Base-by-base conservation (phyloP, 2,888 invertebrate species). In the Scotopteryx bipunctaria region DNA sequence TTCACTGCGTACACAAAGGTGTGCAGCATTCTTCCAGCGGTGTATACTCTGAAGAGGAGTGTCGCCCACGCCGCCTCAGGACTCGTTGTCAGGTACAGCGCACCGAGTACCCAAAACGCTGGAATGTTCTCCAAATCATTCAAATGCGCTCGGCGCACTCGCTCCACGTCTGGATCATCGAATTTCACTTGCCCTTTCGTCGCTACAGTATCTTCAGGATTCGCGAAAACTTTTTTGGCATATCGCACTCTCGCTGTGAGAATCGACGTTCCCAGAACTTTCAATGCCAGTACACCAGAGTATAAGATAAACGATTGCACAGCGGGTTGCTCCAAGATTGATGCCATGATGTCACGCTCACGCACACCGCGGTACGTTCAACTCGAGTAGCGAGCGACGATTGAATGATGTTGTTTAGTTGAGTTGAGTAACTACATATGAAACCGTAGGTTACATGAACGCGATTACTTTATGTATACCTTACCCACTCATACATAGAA, bases 51-150 rank as follows among this genome's bases (percentile, higher is more conserved):
- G 62, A 81, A 82, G 47, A 83, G 66, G 33, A 67, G 61, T 3
- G 65, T 73, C 3, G 82, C 82, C 61, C 68, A 63, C 32, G 60
- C 53, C 5, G 70, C 67, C 2, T 61, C 71, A 0, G 94, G 94
- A 3, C 81, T 81, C 0, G 93, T 93, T 23, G 91, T 78, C 35
- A 93, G 72, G 78, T 92, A 94, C 47, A 92, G 71, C 3, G 92
- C 85, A 0, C 91, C 92, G 17, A 92, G 75, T 8, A 92, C 61
- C 67, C 93, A 85, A 67, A 94, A 95, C 9, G 91, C 86, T 0
- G 93, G 90, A 48, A 95, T 94, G 74, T 94, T 95, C 78, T 95
- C 94, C 70, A 95, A 71, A 73, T 95, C 94, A 67, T 95, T 95
- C 59, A 92, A 84, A 69, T 94, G 94, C 9, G 94, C 94, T 73